A percentile compares a stretch with the other conserved stretches of the same genome.
Conservation (phyloP, 2,888 invertebrate species). For the Erpobdella octoculata region DNA sequence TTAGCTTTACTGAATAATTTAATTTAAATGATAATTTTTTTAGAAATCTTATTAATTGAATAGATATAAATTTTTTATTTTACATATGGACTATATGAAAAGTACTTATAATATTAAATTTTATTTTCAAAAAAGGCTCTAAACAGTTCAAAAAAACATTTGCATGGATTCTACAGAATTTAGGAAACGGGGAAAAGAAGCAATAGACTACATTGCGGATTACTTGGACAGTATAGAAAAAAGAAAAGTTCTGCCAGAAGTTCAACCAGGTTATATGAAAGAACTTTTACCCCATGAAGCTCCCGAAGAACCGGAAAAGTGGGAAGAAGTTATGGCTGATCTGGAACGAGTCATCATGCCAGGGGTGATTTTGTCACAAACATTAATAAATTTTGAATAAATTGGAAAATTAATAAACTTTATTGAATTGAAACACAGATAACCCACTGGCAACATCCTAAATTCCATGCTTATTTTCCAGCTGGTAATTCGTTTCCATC, state of each 20-base stretch:
- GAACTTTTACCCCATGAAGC: background rate
- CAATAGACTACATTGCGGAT: conserved; percentile 37
- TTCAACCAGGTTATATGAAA: conserved; percentile 15
- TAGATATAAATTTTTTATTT: too few relatives aligned
- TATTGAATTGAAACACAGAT: conserved; percentile 54
- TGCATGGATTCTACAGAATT: conserved; percentile 49
- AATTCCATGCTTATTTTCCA: conserved; percentile 97
- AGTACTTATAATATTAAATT: too few relatives aligned
- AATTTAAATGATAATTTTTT: too few relatives aligned
- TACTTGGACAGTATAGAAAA: conserved; percentile 8
- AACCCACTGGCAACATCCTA: conserved; percentile 95
- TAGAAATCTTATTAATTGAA: too few relatives aligned
- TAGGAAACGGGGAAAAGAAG: conserved; percentile 47
- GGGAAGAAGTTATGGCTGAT: conserved; percentile 9
- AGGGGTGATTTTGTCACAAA: background rate
- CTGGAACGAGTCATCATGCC: background rate
- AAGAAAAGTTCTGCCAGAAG: conserved; percentile 1
- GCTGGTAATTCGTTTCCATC: conserved; percentile 94
- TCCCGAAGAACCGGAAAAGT: conserved; percentile 5
- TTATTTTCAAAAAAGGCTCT: too few relatives aligned
- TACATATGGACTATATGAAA: too few relatives aligned
- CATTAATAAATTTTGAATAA: background rate
- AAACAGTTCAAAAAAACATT: too few relatives aligned
- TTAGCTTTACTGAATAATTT: too few relatives aligned
- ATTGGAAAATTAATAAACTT: background rate